Evolutionary conservation across 2,113 vertebrate genomes (phyloP).

Genomic region (Hassar affinis): DNA sequence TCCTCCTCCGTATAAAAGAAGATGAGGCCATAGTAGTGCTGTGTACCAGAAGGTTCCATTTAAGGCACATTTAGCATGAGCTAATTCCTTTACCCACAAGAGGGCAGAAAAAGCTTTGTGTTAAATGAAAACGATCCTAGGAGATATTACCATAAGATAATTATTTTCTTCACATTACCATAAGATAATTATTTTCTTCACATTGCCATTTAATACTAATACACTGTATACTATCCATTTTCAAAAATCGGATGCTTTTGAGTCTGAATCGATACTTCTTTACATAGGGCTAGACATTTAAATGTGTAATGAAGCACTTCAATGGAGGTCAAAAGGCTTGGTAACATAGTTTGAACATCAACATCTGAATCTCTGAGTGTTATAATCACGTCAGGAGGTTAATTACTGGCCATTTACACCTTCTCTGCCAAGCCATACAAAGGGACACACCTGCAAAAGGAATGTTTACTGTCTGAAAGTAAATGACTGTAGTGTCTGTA

Average conservation of each 20-base stretch:
- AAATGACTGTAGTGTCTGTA: neutral
- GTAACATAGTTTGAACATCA: neutral
- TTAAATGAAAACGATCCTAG: neutral
- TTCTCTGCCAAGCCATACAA: neutral
- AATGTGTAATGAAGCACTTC: neutral
- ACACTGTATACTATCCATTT: neutral
- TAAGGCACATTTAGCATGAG: neutral
- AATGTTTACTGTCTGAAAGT: neutral
- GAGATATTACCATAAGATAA: neutral
- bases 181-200: neutral
- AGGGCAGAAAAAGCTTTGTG: neutral
- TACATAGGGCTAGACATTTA: neutral
- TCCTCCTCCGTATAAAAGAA: neutral
- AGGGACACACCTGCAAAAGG: neutral
- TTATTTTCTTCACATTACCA: neutral
- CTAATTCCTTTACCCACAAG: conserved; percentile 1
- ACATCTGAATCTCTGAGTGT: neutral
- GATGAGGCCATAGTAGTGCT: neutral
- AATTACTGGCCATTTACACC: neutral
- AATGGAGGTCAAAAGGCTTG: neutral
- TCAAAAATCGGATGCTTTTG: neutral
- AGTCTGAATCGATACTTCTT: neutral
- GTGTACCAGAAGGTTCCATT: neutral
- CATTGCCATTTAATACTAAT: neutral
- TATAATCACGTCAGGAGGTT: neutral